Conservation (phyloP, 2,888 invertebrate species). For the Cataglyphis livida region DNA sequence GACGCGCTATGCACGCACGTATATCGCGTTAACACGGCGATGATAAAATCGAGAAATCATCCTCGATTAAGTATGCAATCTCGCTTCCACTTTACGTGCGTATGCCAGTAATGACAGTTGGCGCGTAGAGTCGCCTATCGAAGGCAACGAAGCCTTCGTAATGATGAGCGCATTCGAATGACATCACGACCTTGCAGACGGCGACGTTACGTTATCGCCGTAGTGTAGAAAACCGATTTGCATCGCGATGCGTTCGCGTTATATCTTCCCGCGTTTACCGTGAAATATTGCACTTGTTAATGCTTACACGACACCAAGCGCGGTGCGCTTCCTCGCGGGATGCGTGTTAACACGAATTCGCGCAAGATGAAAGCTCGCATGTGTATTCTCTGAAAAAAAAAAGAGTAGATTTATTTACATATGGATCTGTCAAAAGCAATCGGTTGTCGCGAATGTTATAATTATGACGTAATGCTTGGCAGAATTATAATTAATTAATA, state of each 20-base stretch:
- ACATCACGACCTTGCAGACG: constrained; percentile 25
- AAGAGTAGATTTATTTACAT: constrained; percentile 16
- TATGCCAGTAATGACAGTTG: background rate
- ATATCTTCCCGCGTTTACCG: constrained; percentile 3
- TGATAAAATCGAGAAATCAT: too few relatives aligned
- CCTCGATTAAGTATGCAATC: background rate
- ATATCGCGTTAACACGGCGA: too few relatives aligned
- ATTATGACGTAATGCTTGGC: background rate
- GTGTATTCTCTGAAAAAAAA: background rate
- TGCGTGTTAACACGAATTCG: background rate
- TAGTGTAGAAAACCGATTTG: constrained; percentile 40
- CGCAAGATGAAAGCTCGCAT: background rate
- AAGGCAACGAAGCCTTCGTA: constrained; percentile 2
- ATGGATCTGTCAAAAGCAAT: background rate
- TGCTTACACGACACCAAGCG: background rate
- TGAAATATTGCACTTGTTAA: constrained; percentile 8
- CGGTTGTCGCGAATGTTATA: background rate
- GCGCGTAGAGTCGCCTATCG: background rate
- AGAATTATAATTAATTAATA: background rate
- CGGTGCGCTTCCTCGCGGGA: background rate
- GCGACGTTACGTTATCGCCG: background rate
- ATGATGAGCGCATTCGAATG: constrained; percentile 18
- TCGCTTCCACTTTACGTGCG: background rate
- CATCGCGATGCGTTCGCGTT: constrained; percentile 4
- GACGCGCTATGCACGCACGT: background rate